Base-by-base conservation (phyloP, 2,888 invertebrate genomes). In the Dryadula phaetusa region DNA sequence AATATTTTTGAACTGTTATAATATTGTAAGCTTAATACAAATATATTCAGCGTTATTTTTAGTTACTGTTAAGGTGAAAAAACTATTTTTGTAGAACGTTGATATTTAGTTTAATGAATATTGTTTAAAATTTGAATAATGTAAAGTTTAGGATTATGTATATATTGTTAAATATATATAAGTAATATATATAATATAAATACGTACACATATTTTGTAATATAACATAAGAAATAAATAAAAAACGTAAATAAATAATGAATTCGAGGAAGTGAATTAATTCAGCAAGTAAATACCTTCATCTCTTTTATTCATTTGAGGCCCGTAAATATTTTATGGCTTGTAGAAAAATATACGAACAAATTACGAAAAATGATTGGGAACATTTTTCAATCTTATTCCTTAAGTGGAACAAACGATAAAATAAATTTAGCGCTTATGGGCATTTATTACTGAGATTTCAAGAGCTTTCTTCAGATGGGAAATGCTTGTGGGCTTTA, bases 291-390 rank as follows among this genome's bases (percentile, higher is more conserved):
- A 82, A 80, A 78, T 80, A 81, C 81, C 80, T 74, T 77, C 79
- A 85, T 86, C 82, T 86, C 82, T 81, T 81, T 82, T 83, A 89
- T 88, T 87, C 87, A 90, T 88, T 84, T 79, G 79, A 83, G 78
- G 79, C 80, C 90, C 88, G 87, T 91, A 91, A 91, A 92, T 89
- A 89, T 92, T 92, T 92, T 92, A 92, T 86, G 83, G 82, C 85
- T 70, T 75, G 71, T 75, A 77, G 82, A 82, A 88, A 88, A 90
- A 88, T 84, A 83, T 79, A 80, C 78, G 79, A 81, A 81, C 79
- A 87, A 88, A 90, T 88, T 88, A 87, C 82, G 77, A 83, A 82
- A 79, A 86, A 88, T 89, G 87, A 89, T 90, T 83, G 84, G 83
- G 84, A 85, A 82, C 83, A 86, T 85, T 90, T 90, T 90, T 88